A percentile compares a stretch with the other conserved stretches of the same genome.
phyloP scores from a whole-genome alignment of 2,113 vertebrate species.

The Dipodomys stephensi region DNA sequence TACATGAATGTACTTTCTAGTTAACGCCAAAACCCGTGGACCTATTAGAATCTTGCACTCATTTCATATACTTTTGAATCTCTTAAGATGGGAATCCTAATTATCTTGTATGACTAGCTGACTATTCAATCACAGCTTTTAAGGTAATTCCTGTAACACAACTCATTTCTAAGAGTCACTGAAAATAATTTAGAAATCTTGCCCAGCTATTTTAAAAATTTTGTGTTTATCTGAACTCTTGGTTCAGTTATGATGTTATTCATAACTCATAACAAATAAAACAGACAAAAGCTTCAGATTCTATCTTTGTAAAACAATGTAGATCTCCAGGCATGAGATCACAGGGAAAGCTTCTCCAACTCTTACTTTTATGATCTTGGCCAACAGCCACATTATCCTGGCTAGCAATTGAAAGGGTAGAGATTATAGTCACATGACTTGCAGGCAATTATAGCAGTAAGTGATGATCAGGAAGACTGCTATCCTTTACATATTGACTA shows the following conservation, averaged over 20 bases:
- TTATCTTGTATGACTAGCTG: neutral
- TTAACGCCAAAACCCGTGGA: neutral
- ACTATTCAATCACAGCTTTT: neutral
- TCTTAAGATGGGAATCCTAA: neutral
- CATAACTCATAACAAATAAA: conserved; percentile 13
- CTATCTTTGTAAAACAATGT: conserved; percentile 1
- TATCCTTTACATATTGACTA: neutral
- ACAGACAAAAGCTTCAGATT: neutral
- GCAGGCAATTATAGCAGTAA: neutral
- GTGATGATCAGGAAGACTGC: too few species aligned
- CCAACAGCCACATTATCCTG: neutral
- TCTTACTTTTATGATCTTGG: neutral
- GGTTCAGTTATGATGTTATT: neutral
- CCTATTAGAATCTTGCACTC: neutral
- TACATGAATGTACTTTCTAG: neutral
- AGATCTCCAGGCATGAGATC: neutral
- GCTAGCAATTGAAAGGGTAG: neutral
- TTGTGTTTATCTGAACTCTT: neutral
- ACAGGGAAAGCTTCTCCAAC: neutral
- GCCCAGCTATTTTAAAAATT: neutral
- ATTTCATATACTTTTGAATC: neutral
- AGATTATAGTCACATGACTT: neutral
- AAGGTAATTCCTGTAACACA: neutral
- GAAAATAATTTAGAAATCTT: conserved; percentile 30
- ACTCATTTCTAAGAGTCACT: neutral